Percentiles rank a stretch among this genome's conserved stretches.
Conservation (phyloP, 1,140 invertebrate species). For the Drosophila yakuba region DNA sequence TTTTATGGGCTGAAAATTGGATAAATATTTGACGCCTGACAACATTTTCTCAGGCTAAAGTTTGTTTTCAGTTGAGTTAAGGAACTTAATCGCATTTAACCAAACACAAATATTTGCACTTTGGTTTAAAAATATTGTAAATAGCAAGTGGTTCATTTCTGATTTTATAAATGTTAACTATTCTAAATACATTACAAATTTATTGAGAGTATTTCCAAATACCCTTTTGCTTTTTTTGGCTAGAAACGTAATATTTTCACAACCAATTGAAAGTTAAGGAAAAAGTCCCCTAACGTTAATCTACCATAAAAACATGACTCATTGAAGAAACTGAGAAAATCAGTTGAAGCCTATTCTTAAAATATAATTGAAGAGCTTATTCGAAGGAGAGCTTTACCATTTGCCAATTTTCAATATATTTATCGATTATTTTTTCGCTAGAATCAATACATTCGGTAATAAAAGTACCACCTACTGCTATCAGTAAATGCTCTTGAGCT, state of each 20-base stretch:
- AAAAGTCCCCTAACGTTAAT: neutral
- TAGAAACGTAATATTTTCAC: neutral
- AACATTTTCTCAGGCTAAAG: neutral
- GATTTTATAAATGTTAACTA: too few relatives aligned
- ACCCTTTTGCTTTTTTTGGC: too few relatives aligned
- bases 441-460: constrained; percentile 18
- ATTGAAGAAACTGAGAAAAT: neutral
- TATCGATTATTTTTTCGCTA: constrained; percentile 12
- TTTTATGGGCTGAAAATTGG: constrained; percentile 1
- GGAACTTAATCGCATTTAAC: neutral
- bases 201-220: too few relatives aligned
- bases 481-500: constrained; percentile 55
- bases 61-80: constrained; percentile 1
- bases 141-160: neutral
- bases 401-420: too few relatives aligned
- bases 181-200: too few relatives aligned
- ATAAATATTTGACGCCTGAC: constrained; percentile 22
- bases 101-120: constrained; percentile 2
- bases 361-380: neutral
- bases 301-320: neutral
- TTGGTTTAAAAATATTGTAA: neutral
- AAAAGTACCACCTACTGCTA: constrained; percentile 29
- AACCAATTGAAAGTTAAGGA: neutral
- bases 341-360: too few relatives aligned
- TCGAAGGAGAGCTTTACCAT: neutral